These are phyloP conservation scores for Morelia viridis DNA, from an alignment of 2,797 vertebrate genomes.

Conservation along the genomic window DNA sequence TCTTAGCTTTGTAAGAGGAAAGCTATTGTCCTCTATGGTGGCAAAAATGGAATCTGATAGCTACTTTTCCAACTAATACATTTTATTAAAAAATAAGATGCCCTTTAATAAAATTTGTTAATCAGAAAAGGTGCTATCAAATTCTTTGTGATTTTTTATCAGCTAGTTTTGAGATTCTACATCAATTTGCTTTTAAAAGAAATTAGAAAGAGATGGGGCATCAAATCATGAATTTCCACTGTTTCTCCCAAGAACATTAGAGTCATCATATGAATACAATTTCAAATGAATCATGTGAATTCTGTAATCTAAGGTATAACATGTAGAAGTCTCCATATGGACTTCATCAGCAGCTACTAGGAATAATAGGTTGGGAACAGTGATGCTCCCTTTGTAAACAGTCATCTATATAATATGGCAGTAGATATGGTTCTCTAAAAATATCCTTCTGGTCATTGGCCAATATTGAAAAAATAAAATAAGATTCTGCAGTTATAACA, in stretches of 20 bases:
- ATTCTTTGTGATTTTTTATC: too few species aligned
- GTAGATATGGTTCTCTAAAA: neutral
- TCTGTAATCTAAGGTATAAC: neutral
- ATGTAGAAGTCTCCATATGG: neutral
- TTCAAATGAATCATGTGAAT: neutral
- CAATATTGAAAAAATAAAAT: too few species aligned
- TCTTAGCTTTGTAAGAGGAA: too few species aligned
- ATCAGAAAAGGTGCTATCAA: too few species aligned
- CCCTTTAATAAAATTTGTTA: too few species aligned
- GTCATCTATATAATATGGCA: neutral
- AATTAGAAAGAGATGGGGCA: neutral
- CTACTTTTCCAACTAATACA: too few species aligned
- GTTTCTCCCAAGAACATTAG: neutral
- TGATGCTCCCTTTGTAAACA: neutral
- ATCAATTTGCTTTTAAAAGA: neutral
- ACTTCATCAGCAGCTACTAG: neutral
- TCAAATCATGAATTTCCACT: neutral
- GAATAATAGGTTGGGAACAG: neutral
- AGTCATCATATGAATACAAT: neutral
- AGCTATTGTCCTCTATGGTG: too few species aligned
- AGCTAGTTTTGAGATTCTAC: neutral
- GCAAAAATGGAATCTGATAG: too few species aligned
- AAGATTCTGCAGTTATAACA: too few species aligned
- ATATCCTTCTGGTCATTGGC: neutral
- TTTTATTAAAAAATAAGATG: too few species aligned